phyloP scores from a whole-genome alignment of 2,797 vertebrate genomes.

The Hephaestus fuliginosus region DNA sequence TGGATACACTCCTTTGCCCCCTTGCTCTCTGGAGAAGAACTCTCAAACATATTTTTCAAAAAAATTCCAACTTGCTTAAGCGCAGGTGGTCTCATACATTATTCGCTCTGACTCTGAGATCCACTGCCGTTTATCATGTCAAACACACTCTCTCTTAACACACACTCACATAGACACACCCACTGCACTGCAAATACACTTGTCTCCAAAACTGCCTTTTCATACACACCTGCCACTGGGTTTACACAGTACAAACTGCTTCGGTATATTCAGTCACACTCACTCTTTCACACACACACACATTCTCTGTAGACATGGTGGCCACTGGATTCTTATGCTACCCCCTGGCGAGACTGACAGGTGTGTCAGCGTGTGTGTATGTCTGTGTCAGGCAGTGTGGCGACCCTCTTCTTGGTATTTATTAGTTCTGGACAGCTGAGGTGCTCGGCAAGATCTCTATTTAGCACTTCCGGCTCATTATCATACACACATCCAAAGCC shows the following conservation, averaged over 20 bases:
- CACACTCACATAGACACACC: conserved; percentile 21
- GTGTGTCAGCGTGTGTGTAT: conserved; percentile 70
- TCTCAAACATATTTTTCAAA: conserved; percentile 41
- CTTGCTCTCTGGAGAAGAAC: conserved; percentile 43
- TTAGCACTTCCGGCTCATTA: conserved; percentile 81
- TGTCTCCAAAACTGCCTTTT: conserved; percentile 48
- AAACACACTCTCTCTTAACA: conserved; percentile 1
- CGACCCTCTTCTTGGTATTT: conserved; percentile 79
- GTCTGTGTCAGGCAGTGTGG: conserved; percentile 59
- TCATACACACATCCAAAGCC: conserved; percentile 61
- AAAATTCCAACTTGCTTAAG: conserved; percentile 42
- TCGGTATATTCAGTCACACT: conserved; percentile 30
- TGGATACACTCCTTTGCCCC: conserved; percentile 27
- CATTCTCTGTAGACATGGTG: conserved; percentile 59
- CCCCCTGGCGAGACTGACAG: conserved; percentile 77
- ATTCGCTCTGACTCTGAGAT: conserved; percentile 53
- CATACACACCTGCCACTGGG: conserved; percentile 62
- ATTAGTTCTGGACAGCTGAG: conserved; percentile 84
- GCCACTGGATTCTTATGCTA: conserved; percentile 56
- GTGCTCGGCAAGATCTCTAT: conserved; percentile 81
- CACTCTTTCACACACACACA: conserved; percentile 15
- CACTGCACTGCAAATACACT: conserved; percentile 50
- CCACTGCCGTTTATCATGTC: conserved; percentile 43
- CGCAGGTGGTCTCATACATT: conserved; percentile 62
- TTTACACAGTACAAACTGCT: conserved; percentile 50